Percentiles rank a stretch among this genome's conserved stretches.
These are phyloP conservation scores for Listronotus oregonensis DNA, from an alignment of 1,140 invertebrate genomes.

Conservation along the genomic window DNA sequence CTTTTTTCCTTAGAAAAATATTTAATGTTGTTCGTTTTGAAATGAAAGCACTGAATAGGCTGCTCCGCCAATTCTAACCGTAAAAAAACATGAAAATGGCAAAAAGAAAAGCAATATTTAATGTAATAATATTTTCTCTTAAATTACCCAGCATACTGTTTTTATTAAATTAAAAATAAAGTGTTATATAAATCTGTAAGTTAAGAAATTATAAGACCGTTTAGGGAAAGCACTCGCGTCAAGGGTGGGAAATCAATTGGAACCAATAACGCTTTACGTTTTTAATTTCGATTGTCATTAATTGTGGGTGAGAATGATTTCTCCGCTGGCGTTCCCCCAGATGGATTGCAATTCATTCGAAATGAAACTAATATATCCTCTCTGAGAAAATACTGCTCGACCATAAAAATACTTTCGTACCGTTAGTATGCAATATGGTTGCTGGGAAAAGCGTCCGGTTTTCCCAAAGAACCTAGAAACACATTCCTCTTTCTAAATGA, in stretches of 20 bases:
- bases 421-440: conserved; percentile 33
- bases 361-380: conserved; percentile 57
- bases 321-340: conserved; percentile 41
- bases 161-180: neutral
- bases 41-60: too few relatives aligned
- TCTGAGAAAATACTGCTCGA: conserved; percentile 45
- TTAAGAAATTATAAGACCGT: conserved; percentile 27
- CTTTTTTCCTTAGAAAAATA: too few relatives aligned
- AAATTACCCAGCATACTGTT: too few relatives aligned
- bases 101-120: too few relatives aligned
- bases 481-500: too few relatives aligned
- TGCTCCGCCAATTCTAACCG: too few relatives aligned
- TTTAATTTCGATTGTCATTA: conserved; percentile 55
- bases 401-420: conserved; percentile 53
- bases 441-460: conserved; percentile 1
- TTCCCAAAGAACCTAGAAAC: conserved; percentile 1
- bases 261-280: conserved; percentile 52
- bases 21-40: too few relatives aligned
- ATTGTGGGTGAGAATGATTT: conserved; percentile 51
- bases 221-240: conserved; percentile 17
- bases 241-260: conserved; percentile 37
- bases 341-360: conserved; percentile 53
- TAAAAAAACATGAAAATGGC: too few relatives aligned
- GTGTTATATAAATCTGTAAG: conserved; percentile 4
- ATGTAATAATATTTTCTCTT: too few relatives aligned